These are phyloP conservation scores for Muscicapa striata DNA, from an alignment of 2,797 vertebrate genomes.

Conservation along the genomic window DNA sequence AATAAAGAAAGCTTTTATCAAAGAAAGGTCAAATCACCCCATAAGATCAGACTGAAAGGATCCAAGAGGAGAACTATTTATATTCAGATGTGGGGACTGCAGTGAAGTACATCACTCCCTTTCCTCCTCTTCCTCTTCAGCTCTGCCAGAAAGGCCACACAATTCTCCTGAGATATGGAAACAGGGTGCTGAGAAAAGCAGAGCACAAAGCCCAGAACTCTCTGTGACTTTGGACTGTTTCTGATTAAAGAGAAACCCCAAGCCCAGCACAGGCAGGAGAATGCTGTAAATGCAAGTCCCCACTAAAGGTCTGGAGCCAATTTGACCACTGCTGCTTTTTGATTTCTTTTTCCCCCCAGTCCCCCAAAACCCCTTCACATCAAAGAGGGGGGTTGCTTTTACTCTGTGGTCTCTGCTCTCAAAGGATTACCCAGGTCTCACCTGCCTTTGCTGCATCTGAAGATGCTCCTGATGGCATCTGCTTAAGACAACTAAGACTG, in stretches of 20 bases:
- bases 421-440: neutral
- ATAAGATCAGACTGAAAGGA: conserved; percentile 1
- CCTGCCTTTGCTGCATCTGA: neutral
- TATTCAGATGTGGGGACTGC: neutral
- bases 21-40: conserved; percentile 46
- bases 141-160: neutral
- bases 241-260: neutral
- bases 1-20: conserved; percentile 50
- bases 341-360: neutral
- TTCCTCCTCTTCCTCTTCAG: neutral
- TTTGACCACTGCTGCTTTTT: neutral
- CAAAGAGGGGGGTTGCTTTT: neutral
- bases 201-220: neutral
- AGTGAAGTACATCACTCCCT: neutral
- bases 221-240: neutral
- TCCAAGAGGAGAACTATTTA: neutral
- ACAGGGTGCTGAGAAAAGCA: neutral
- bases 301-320: conserved; percentile 1
- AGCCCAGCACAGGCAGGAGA: neutral
- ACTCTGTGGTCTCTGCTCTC: neutral
- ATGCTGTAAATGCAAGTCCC: neutral
- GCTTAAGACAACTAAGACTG: neutral
- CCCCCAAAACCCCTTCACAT: neutral
- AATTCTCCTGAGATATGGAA: neutral
- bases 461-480: neutral